A percentile compares a stretch with the other conserved stretches of the same genome.
Evolutionary conservation across 1,140 invertebrate genomes (phyloP).

Genomic region (Anadara kagoshimensis): DNA sequence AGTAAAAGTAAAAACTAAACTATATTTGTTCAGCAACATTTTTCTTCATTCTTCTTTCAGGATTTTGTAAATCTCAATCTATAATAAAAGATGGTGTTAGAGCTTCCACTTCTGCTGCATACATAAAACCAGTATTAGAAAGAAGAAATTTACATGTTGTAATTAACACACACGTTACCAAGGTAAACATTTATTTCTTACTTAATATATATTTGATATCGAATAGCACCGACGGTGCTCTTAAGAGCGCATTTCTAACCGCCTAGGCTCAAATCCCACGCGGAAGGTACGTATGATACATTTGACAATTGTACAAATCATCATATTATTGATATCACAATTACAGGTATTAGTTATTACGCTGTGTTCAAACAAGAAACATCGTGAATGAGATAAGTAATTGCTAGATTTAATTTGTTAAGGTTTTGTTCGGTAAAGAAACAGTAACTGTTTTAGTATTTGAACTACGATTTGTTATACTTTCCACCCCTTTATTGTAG

Average conservation of each 20-base stretch:
- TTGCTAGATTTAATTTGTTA: not conserved
- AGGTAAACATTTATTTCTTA: conserved; percentile 4
- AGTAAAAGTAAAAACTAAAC: not conserved
- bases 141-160: conserved; percentile 85
- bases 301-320: no score
- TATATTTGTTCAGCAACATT: not conserved
- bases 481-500: not conserved
- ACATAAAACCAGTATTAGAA: conserved; percentile 84
- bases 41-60: conserved; percentile 64
- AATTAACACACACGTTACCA: conserved; percentile 11
- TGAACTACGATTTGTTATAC: no score
- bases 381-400: not conserved
- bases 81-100: conserved; percentile 89
- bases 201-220: not conserved
- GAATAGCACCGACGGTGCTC: no score
- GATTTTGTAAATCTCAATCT: conserved; percentile 81
- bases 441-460: not conserved
- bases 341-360: no score
- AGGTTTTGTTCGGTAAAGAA: not conserved
- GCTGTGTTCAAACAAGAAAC: no score
- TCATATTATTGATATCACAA: no score
- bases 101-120: conserved; percentile 93
- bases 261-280: no score
- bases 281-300: no score
- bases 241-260: no score